phyloP scores from a whole-genome alignment of 2,888 invertebrate species.

The Siphlonurus alternatus region DNA sequence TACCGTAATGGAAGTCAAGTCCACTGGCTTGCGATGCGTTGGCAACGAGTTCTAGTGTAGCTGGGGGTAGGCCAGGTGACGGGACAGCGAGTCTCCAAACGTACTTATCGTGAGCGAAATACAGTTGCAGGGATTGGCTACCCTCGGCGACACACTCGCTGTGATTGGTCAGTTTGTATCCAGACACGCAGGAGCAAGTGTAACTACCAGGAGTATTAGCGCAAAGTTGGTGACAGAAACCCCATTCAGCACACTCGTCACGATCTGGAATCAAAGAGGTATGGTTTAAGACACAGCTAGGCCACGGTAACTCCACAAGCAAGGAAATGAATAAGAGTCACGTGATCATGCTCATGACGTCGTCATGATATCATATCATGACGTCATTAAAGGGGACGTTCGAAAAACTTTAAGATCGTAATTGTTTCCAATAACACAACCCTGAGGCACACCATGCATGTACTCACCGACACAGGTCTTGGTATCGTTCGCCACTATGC shows the following conservation, averaged over 20 bases:
- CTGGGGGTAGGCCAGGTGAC: constrained; percentile 29
- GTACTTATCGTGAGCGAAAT: constrained; percentile 26
- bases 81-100: constrained; percentile 50
- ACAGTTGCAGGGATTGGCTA: constrained; percentile 25
- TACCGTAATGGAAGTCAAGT: constrained; percentile 63
- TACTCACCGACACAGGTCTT: constrained; percentile 58
- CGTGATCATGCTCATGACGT: background rate
- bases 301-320: background rate
- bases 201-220: constrained; percentile 70
- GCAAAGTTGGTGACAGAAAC: constrained; percentile 89
- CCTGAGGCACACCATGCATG: no score
- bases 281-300: background rate
- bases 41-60: constrained; percentile 36
- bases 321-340: background rate
- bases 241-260: constrained; percentile 85
- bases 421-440: no score
- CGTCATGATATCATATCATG: no score
- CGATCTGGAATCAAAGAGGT: constrained; percentile 40
- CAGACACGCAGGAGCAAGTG: constrained; percentile 64
- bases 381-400: no score
- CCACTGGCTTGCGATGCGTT: constrained; percentile 77
- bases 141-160: constrained; percentile 45
- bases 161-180: constrained; percentile 46
- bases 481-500: constrained; percentile 64
- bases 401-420: no score